Conservation (phyloP, 2,797 vertebrate species). For the Micromesistius poutassou region DNA sequence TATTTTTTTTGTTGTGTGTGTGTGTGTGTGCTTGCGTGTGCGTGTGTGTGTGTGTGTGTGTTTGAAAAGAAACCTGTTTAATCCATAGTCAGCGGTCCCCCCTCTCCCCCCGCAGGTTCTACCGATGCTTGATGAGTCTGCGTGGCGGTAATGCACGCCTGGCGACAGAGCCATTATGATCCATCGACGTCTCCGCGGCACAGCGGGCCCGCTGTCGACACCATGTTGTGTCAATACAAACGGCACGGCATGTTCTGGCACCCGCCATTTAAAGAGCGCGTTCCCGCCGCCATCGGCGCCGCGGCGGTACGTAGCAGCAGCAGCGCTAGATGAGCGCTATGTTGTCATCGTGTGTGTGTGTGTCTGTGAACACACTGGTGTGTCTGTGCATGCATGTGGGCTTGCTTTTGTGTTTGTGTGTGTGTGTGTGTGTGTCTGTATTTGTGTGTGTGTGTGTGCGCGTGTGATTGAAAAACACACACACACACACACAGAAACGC, state of each 20-base stretch:
- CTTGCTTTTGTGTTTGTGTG: too few species aligned
- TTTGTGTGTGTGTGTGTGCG: too few species aligned
- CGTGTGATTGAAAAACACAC: too few species aligned
- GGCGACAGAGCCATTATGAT: constrained; percentile 33
- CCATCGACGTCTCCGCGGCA: constrained; percentile 34
- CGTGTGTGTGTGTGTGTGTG: neutral
- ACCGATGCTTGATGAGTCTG: neutral
- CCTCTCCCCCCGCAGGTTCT: neutral
- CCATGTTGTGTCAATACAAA: constrained; percentile 46
- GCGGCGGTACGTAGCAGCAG: neutral
- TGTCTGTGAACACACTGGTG: too few species aligned
- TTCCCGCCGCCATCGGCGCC: constrained; percentile 29
- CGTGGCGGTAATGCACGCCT: constrained; percentile 15
- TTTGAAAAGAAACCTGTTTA: neutral
- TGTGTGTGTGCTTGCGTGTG: neutral
- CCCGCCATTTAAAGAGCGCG: constrained; percentile 33
- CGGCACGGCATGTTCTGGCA: constrained; percentile 31
- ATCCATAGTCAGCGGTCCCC: neutral
- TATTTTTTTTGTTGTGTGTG: neutral
- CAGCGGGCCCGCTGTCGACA: constrained; percentile 40
- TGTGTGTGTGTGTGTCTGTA: too few species aligned
- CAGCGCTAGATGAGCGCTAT: too few species aligned
- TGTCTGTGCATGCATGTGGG: too few species aligned
- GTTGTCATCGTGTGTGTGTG: too few species aligned
- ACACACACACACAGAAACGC: too few species aligned